Conservation (phyloP, 2,888 invertebrate genomes). For the Bembecia ichneumoniformis region DNA sequence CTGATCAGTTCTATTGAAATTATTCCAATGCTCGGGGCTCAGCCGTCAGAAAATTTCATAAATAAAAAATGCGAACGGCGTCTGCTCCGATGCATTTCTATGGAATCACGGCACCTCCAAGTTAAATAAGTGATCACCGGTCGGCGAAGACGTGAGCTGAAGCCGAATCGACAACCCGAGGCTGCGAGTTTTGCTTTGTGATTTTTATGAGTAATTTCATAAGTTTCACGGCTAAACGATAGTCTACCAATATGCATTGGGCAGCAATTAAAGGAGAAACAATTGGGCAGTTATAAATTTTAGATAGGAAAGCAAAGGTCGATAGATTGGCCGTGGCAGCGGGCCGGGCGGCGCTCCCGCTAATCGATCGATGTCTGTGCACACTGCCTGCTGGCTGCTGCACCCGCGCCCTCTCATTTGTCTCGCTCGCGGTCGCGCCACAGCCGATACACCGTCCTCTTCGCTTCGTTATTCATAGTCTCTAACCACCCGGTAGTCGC, state of each 20-base stretch:
- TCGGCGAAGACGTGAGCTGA: constrained; percentile 49
- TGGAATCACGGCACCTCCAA: constrained; percentile 59
- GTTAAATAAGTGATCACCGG: constrained; percentile 70
- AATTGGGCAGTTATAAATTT: constrained; percentile 47
- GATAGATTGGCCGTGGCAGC: constrained; percentile 53
- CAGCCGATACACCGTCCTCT: constrained; percentile 47
- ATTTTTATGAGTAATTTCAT: constrained; percentile 3
- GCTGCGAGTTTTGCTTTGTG: constrained; percentile 22
- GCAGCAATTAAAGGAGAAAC: constrained; percentile 28
- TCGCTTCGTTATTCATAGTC: constrained; percentile 63
- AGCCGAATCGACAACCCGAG: constrained; percentile 34
- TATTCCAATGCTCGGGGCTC: constrained; percentile 52
- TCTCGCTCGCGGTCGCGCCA: constrained; percentile 42
- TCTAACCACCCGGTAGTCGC: constrained; percentile 62
- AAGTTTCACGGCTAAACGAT: background rate
- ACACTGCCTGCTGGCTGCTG: constrained; percentile 42
- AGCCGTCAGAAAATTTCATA: constrained; percentile 50
- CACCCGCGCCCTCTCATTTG: constrained; percentile 42
- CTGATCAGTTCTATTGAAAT: constrained; percentile 53
- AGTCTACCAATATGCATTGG: constrained; percentile 12
- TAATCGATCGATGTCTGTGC: constrained; percentile 69
- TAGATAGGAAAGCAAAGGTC: constrained; percentile 50
- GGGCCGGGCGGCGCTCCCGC: constrained; percentile 40
- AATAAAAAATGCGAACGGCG: constrained; percentile 55
- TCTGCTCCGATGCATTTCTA: constrained; percentile 53